phyloP scores from a whole-genome alignment of 1,140 invertebrate genomes.

The Hyles vespertilio region DNA sequence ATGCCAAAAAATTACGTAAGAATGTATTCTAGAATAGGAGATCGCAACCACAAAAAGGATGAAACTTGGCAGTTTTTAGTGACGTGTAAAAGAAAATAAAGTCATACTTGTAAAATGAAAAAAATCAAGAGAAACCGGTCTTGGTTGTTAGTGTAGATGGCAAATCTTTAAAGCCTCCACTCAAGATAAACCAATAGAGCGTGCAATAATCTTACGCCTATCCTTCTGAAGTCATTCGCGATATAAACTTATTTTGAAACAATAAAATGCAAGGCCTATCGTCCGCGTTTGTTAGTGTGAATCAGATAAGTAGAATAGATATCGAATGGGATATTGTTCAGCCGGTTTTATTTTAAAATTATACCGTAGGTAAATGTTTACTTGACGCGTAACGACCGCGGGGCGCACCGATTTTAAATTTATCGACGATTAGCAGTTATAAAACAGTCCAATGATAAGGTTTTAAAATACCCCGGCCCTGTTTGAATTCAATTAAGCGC shows the following conservation, averaged over 20 bases:
- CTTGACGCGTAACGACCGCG: constrained; percentile 17
- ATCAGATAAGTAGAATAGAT: constrained; percentile 63
- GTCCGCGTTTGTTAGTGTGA: constrained; percentile 60
- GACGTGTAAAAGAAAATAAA: too few species aligned
- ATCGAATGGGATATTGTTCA: constrained; percentile 43
- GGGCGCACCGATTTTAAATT: constrained; percentile 27
- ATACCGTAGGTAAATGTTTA: constrained; percentile 33
- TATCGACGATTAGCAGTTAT: constrained; percentile 15
- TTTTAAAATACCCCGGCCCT: background rate
- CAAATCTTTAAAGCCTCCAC: too few species aligned
- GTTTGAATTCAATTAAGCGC: constrained; percentile 5
- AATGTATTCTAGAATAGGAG: too few species aligned
- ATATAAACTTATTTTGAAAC: constrained; percentile 60
- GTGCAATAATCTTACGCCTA: too few species aligned
- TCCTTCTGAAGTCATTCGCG: background rate
- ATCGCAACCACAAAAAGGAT: too few species aligned
- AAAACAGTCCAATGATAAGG: constrained; percentile 4
- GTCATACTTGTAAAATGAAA: too few species aligned
- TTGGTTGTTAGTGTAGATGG: too few species aligned
- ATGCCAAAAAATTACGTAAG: too few species aligned
- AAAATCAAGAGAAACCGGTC: too few species aligned
- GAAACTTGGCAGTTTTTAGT: too few species aligned
- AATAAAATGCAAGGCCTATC: constrained; percentile 59
- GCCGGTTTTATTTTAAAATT: constrained; percentile 35
- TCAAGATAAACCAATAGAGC: too few species aligned